These are phyloP conservation scores for Dolichotis patagonum DNA, from an alignment of 2,113 vertebrate genomes.

Conservation along the genomic window DNA sequence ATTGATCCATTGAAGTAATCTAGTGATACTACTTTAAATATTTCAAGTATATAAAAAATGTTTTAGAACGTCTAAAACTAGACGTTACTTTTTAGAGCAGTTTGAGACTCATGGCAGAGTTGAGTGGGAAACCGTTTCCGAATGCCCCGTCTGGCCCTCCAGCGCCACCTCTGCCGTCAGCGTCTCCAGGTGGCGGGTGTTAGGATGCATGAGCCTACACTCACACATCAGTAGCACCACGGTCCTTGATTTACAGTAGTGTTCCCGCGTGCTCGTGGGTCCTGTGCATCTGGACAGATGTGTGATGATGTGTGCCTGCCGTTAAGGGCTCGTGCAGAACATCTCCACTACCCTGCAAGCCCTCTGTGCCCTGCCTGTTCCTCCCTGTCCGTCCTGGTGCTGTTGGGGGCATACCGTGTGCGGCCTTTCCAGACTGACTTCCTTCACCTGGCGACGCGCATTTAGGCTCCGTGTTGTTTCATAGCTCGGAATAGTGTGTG, in stretches of 20 bases:
- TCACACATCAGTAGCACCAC: neutral
- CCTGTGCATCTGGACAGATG: neutral
- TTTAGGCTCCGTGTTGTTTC: neutral
- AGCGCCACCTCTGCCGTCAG: neutral
- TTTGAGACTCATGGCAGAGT: neutral
- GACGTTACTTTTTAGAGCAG: neutral
- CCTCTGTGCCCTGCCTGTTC: neutral
- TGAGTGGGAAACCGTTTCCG: neutral
- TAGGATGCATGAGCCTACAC: neutral
- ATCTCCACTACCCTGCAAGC: neutral
- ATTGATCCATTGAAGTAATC: constrained; percentile 5
- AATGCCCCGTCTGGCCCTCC: neutral
- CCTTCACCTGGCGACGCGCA: neutral
- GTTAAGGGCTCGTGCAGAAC: neutral
- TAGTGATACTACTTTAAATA: neutral
- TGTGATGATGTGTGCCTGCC: neutral
- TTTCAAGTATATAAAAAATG: neutral
- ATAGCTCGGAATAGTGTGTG: neutral
- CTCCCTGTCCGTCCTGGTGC: neutral
- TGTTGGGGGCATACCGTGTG: neutral
- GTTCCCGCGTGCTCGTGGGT: neutral
- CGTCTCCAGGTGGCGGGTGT: neutral
- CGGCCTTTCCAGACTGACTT: neutral
- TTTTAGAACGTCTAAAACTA: neutral
- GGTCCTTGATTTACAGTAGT: neutral